Evolutionary conservation across 2,888 invertebrate genomes (phyloP).

Genomic region (Chrysodeixis includens): DNA sequence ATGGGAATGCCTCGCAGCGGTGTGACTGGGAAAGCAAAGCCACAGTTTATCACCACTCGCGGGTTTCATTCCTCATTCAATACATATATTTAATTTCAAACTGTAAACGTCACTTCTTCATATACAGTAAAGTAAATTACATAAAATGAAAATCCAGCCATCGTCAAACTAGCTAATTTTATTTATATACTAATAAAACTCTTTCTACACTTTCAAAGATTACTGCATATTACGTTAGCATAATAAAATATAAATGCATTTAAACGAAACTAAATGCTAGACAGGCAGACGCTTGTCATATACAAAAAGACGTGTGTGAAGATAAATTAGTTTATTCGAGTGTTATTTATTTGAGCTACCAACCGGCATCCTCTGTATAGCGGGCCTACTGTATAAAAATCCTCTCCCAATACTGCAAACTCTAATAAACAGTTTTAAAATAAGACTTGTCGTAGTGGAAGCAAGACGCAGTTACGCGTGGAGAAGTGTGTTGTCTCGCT

Average conservation of each 20-base stretch:
- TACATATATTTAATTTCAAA: background rate
- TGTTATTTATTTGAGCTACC: too few species aligned
- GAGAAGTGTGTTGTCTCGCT: too few species aligned
- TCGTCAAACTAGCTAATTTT: too few species aligned
- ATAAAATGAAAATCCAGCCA: background rate
- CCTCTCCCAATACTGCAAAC: background rate
- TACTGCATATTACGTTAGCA: background rate
- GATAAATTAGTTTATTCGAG: conserved; percentile 41
- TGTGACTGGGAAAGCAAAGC: background rate
- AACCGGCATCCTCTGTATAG: conserved; percentile 24
- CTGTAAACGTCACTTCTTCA: background rate
- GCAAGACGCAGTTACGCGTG: too few species aligned
- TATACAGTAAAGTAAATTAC: background rate
- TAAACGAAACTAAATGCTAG: conserved; percentile 12
- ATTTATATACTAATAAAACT: too few species aligned
- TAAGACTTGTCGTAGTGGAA: too few species aligned
- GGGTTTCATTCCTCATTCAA: background rate
- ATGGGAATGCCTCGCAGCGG: background rate
- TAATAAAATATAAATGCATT: background rate
- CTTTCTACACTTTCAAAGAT: background rate
- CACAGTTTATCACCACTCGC: background rate
- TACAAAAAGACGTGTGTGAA: conserved; percentile 23
- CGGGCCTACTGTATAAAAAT: background rate
- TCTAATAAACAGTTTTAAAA: too few species aligned
- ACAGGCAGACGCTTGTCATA: conserved; percentile 34